Conservation (phyloP, 2,888 invertebrate species). For the Lepetodrilus schrolli region DNA sequence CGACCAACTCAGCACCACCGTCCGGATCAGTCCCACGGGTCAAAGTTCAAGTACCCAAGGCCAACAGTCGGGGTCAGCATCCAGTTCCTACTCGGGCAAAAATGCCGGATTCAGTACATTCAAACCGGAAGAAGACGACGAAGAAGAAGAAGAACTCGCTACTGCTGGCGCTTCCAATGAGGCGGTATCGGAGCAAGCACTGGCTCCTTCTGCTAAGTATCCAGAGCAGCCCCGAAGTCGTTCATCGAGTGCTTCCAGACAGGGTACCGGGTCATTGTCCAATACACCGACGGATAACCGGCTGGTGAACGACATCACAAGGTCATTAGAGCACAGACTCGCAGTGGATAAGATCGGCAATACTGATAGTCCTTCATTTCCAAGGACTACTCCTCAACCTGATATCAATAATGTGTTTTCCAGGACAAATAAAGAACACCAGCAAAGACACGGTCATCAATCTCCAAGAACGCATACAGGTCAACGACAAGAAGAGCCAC, state of each 20-base stretch:
- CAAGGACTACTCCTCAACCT: neutral
- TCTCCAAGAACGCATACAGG: neutral
- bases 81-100: conserved; percentile 43
- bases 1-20: conserved; percentile 12
- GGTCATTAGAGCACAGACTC: neutral
- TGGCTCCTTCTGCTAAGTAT: conserved; percentile 61
- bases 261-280: neutral
- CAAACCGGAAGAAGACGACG: conserved; percentile 33
- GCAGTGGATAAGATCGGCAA: neutral
- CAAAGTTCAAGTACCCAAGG: conserved; percentile 64
- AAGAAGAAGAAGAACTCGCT: conserved; percentile 21
- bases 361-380: neutral
- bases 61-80: conserved; percentile 53
- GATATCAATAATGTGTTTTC: neutral
- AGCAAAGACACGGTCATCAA: neutral
- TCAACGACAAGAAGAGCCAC: neutral
- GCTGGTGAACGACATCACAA: neutral
- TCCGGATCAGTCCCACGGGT: conserved; percentile 62
- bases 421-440: neutral
- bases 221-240: conserved; percentile 49
- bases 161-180: conserved; percentile 13
- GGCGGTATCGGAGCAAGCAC: conserved; percentile 32
- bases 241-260: conserved; percentile 39
- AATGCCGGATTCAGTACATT: conserved; percentile 35
- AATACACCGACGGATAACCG: conserved; percentile 8